Conservation (phyloP, 2,113 vertebrate genomes). For the Stigmatopora argus region DNA sequence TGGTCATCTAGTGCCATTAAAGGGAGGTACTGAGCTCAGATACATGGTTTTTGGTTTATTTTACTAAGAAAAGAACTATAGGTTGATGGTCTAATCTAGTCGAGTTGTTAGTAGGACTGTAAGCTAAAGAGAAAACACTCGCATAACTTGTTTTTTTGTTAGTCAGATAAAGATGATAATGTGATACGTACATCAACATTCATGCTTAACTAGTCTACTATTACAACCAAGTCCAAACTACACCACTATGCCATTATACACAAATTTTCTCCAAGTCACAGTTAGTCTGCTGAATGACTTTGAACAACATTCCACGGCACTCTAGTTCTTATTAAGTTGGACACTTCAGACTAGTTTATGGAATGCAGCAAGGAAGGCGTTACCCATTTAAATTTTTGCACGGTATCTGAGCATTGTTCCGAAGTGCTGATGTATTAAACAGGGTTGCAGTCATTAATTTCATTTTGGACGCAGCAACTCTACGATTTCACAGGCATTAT, state of each 20-base stretch:
- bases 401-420: background rate
- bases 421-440: background rate
- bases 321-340: background rate
- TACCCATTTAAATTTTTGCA: background rate
- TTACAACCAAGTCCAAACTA: background rate
- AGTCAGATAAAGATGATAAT: no score
- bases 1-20: no score
- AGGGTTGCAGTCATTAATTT: background rate
- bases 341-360: conserved; percentile 1
- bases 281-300: no score
- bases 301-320: background rate
- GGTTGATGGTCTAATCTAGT: no score
- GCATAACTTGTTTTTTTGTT: no score
- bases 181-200: no score
- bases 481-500: background rate
- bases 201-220: background rate
- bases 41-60: no score
- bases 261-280: background rate
- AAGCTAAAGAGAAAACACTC: background rate
- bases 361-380: background rate
- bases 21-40: no score
- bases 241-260: background rate
- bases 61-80: no score
- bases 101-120: no score
- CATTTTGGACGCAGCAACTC: background rate